Evolutionary conservation across 2,888 invertebrate species (phyloP).

Genomic region (Synergus umbraculus): DNA sequence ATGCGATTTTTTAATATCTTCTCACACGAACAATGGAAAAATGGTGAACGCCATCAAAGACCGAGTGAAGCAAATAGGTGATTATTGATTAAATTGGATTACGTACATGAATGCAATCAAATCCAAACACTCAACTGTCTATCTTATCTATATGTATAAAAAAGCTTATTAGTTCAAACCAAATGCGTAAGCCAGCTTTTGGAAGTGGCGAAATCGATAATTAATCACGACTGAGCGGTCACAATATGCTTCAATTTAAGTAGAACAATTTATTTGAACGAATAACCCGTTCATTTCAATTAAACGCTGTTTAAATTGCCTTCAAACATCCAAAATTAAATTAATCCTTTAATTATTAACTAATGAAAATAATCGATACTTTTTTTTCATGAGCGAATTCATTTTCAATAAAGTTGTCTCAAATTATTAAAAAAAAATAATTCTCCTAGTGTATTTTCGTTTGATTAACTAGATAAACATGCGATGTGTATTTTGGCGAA

Average conservation of each 20-base stretch:
- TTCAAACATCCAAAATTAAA: neutral
- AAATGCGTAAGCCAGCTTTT: slow-evolving; percentile 7
- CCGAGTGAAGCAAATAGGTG: slow-evolving; percentile 60
- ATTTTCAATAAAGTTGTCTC: too few species aligned
- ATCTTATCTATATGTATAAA: slow-evolving; percentile 24
- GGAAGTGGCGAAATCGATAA: slow-evolving; percentile 21
- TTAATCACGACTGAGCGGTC: neutral
- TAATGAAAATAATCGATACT: too few species aligned
- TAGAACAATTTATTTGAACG: neutral
- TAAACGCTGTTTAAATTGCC: neutral
- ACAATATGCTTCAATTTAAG: neutral
- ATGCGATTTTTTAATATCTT: slow-evolving; percentile 69
- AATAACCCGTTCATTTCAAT: slow-evolving; percentile 42
- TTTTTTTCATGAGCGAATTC: too few species aligned
- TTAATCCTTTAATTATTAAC: neutral
- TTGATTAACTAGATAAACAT: neutral
- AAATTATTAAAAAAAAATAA: neutral
- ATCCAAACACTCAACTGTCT: slow-evolving; percentile 27
- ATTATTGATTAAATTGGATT: slow-evolving; percentile 24
- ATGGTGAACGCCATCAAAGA: slow-evolving; percentile 57
- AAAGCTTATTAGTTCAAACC: slow-evolving; percentile 14
- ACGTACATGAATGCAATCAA: neutral
- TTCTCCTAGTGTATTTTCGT: neutral
- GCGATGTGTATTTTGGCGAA: slow-evolving; percentile 60
- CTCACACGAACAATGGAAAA: slow-evolving; percentile 59